Evolutionary conservation across 23 tunicate genomes (phyloP), one percentile per base, ranked within the genome.

Genomic region (Trididemnum clinides): DNA sequence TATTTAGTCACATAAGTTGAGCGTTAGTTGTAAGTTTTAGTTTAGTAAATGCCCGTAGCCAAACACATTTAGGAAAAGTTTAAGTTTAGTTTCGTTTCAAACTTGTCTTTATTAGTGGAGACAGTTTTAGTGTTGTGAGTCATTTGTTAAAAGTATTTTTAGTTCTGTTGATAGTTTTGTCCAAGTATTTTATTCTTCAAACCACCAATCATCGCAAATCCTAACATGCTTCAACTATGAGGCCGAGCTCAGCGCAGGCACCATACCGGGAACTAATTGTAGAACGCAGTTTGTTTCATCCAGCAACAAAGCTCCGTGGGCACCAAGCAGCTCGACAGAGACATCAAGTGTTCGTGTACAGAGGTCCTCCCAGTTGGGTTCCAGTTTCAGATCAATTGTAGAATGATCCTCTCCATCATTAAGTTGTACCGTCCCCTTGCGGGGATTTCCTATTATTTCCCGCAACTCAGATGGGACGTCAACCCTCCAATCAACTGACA

Each of bases 241-340:
- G 66, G 25, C 25, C 25, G 66, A 10, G 66, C 66, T 10, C 3
- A 19, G 66, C 20, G 66, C 66, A 10, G 3, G 5, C 25, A 15
- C 33, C 88, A 77, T 78, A 89, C 95, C 95, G 23, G 95, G 95
- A 1, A 90, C 21, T 36, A 90, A 39, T 25, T 34, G 18, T 26
- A 90, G 30, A n/a, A 12, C 29, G 39, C 90, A 50, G 31, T 29
- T 39, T 18, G 66, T 63, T 6, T 28, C 34, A 22, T 28, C 39
- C 34, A 89, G 34, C 1, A 2, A 26, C 21, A 85, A 89, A 0
- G 85, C 95, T 5, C 81, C 23, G 21, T 78, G 39, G 2, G 88
- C 89, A 33, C 33, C 33, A 25, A 57, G 49, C 76, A 90, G 54
- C 49, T 79, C 86, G 30, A 85, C 85, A 37, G 18, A 22, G 57